Percentiles rank a stretch among this genome's conserved stretches.
These are phyloP conservation scores for Biston stratarius DNA, from an alignment of 2,888 invertebrate genomes.

Conservation along the genomic window DNA sequence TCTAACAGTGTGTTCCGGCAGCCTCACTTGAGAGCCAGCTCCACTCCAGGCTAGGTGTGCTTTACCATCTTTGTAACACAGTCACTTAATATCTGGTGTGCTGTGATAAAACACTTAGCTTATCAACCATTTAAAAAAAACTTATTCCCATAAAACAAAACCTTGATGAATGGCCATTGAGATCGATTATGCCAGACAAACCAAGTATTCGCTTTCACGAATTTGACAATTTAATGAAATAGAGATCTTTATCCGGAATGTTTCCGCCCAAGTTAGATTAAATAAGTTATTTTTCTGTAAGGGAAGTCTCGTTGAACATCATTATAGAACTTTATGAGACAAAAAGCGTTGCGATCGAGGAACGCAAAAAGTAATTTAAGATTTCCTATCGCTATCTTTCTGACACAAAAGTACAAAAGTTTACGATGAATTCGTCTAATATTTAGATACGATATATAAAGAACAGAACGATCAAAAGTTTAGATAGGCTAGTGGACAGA, in stretches of 20 bases:
- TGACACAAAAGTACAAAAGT: conserved; percentile 12
- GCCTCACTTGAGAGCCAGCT: no score
- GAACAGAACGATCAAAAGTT: no score
- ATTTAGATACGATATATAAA: no score
- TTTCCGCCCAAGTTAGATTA: conserved; percentile 60
- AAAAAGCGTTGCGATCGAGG: conserved; percentile 48
- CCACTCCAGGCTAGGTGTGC: no score
- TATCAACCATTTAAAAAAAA: no score
- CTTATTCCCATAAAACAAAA: no score
- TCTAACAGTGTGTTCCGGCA: no score
- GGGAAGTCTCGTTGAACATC: conserved; percentile 44
- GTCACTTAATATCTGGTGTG: no score
- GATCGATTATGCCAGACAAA: conserved; percentile 36
- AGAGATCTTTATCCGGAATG: conserved; percentile 50
- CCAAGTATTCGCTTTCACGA: conserved; percentile 25
- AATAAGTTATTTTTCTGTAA: conserved; percentile 59
- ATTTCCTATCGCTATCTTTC: conserved; percentile 27
- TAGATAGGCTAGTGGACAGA: no score
- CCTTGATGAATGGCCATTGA: conserved; percentile 20
- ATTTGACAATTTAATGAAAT: conserved; percentile 57
- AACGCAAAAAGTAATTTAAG: conserved; percentile 39
- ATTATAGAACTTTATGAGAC: conserved; percentile 48
- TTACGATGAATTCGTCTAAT: no score
- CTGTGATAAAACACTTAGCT: background rate
- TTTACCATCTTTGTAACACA: no score